Conservation (phyloP, 2,797 vertebrate species). For the Poecilia gillii region DNA sequence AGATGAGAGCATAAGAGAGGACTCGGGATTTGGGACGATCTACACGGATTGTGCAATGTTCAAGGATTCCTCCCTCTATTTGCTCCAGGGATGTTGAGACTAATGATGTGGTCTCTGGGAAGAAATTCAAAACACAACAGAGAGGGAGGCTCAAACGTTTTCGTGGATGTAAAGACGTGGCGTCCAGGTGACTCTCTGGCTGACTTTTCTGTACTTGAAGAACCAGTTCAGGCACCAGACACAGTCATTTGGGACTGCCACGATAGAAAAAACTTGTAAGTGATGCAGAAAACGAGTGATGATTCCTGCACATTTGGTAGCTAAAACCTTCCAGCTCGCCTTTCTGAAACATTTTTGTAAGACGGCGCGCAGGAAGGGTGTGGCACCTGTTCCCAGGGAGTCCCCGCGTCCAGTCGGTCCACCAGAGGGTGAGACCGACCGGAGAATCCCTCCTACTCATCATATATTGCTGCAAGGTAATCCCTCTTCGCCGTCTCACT, state of each 20-base stretch:
- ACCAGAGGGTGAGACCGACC: conserved; percentile 37
- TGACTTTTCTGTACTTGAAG: background rate
- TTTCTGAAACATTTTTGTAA: background rate
- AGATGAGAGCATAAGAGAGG: background rate
- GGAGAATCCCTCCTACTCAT: conserved; percentile 72
- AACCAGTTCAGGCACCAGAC: background rate
- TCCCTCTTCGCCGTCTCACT: conserved; percentile 36
- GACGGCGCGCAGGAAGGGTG: conserved; percentile 24
- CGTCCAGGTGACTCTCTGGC: background rate
- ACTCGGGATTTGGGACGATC: background rate
- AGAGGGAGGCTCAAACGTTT: background rate
- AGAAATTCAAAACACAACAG: background rate
- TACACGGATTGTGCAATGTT: background rate
- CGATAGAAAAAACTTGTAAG: background rate
- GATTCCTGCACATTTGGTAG: background rate
- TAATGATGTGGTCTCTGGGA: background rate
- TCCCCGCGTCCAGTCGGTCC: conserved; percentile 61
- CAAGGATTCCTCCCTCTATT: background rate
- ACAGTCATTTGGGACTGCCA: background rate
- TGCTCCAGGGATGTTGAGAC: background rate
- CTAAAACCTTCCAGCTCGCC: background rate
- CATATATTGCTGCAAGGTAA: conserved; percentile 60
- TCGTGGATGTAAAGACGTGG: background rate
- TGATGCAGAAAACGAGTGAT: background rate
- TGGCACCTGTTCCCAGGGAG: conserved; percentile 59